Base-by-base conservation (phyloP, 2,888 invertebrate species). In the Erebia ligea region DNA sequence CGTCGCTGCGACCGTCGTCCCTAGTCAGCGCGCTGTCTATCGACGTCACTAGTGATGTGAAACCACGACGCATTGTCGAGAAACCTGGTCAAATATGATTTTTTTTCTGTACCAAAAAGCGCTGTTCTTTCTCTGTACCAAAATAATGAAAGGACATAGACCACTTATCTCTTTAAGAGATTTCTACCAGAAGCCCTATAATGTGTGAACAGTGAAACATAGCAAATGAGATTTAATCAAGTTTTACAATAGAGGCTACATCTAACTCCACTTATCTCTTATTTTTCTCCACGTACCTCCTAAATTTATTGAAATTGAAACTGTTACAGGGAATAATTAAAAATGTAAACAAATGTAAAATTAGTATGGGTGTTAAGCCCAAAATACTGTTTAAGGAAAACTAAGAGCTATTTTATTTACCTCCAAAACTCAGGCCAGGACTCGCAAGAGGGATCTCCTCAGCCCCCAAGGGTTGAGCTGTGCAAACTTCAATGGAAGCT, bases 41-140 rank as follows among this genome's bases (percentile, higher is more conserved):
- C 0, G 97, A 97, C 68, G 97, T 97, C 95, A 97, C 97, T 52
- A 98, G 94, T 72, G 95, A 97, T 57, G 95, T 96, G 76, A 98
- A 95, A 0, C 97, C 97, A 84, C 97, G 98, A 75, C 96, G 97
- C 96, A 97, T 96, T 10, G 96, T 95, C 25, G 96, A 94, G 69
- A 97, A 92, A 45, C 96, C 96, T 94, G 85, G 6, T 15, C 6
- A 10, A 67, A 54, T 50, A 6, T 34, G 5, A 6, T 34, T 4
- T 34, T 34, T 34, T 34, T 34, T 34, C 34, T 34, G 34, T 34
- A 34, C 34, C 34, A 34, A 25, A n/a, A n/a, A n/a, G n/a, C n/a
- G n/a, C n/a, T n/a, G n/a, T n/a, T n/a, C n/a, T n/a, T n/a, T n/a
- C n/a, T n/a, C n/a, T n/a, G n/a, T n/a, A 25, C 4, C 1, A 25